phyloP scores from a whole-genome alignment of 2,797 vertebrate species.

The Morelia viridis region DNA sequence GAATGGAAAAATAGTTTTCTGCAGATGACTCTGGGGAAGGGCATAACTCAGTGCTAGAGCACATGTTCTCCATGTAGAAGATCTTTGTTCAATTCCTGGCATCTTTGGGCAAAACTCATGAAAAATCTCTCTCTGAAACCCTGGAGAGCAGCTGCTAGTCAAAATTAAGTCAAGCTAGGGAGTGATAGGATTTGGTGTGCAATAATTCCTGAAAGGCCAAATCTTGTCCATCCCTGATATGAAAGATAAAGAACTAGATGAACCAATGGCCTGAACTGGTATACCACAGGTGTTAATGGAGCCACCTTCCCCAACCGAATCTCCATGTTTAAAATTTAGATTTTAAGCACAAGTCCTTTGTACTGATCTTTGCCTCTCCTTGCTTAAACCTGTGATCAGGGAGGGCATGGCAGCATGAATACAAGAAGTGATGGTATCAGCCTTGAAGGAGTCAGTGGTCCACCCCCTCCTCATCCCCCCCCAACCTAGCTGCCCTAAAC shows the following conservation, averaged over 20 bases:
- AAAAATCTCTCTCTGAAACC: background rate
- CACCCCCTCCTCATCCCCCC: background rate
- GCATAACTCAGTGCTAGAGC: background rate
- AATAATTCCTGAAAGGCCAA: background rate
- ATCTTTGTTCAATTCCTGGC: background rate
- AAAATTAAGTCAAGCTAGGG: background rate
- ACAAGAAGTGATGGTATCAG: background rate
- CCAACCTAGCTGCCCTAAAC: background rate
- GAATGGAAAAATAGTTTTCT: slow-evolving; percentile 30
- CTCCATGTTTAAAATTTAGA: background rate
- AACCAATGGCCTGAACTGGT: background rate
- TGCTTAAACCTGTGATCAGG: background rate
- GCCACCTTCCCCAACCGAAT: background rate
- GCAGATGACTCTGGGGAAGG: background rate
- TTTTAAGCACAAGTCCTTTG: background rate
- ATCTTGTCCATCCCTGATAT: background rate
- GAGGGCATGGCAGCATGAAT: background rate
- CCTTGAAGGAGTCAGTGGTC: background rate
- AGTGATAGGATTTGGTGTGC: background rate
- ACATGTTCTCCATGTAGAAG: slow-evolving; percentile 2
- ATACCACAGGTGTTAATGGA: background rate
- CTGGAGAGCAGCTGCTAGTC: background rate
- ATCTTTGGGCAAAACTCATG: background rate
- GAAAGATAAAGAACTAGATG: background rate
- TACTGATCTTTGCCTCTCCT: background rate